phyloP scores from a whole-genome alignment of 2,888 invertebrate species.

The Drosophila siamana region DNA sequence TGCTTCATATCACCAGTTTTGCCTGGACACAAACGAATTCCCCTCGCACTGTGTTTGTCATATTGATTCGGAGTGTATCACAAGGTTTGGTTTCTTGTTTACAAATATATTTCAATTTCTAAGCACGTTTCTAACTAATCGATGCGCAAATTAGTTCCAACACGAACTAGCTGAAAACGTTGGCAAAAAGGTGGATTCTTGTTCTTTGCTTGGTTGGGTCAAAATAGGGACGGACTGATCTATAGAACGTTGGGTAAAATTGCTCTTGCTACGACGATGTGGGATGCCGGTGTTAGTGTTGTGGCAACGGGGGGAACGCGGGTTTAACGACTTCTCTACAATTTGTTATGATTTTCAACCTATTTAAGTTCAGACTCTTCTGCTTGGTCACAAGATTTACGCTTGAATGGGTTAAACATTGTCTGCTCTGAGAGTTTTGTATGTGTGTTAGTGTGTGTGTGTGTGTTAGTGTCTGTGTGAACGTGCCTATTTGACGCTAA shows the following conservation, averaged over 20 bases:
- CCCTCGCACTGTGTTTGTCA: conserved; percentile 11
- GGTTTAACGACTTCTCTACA: conserved; percentile 29
- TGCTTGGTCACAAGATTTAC: conserved; percentile 75
- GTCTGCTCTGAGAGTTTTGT: conserved; percentile 25
- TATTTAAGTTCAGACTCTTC: conserved; percentile 77
- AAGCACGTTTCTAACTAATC: conserved; percentile 39
- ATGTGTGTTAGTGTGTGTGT: neutral
- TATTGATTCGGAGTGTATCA: conserved; percentile 53
- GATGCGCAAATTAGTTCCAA: conserved; percentile 17
- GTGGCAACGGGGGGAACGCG: conserved; percentile 3
- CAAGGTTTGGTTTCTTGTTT: conserved; percentile 37
- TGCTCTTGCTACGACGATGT: conserved; percentile 8
- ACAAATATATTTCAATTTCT: conserved; percentile 12
- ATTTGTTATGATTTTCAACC: conserved; percentile 58
- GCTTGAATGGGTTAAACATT: conserved; percentile 25
- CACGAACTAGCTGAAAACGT: conserved; percentile 16
- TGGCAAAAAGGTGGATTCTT: conserved; percentile 31
- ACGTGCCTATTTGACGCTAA: conserved; percentile 41
- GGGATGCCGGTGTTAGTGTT: neutral
- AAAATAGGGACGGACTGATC: conserved; percentile 52
- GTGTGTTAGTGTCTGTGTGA: conserved; percentile 16
- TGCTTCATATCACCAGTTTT: conserved; percentile 75
- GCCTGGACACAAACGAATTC: conserved; percentile 51
- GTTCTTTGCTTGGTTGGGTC: conserved; percentile 8
- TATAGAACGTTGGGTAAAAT: conserved; percentile 55